Evolutionary conservation across 2,797 vertebrate genomes (phyloP).

Genomic region (Pyrrhura leucotis): DNA sequence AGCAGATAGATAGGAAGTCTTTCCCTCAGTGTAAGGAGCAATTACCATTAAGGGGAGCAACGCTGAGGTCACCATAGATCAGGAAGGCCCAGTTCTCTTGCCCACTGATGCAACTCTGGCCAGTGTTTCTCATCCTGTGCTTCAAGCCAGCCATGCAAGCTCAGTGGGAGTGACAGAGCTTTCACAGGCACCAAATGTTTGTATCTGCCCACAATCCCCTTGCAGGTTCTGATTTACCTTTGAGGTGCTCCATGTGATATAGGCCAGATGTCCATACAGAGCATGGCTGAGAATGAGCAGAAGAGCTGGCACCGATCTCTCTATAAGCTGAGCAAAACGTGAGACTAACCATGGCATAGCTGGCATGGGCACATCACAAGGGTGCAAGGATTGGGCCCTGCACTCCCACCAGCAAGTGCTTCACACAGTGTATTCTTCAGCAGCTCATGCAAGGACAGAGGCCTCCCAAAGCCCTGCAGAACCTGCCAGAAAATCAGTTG

Average conservation of each 20-base stretch:
- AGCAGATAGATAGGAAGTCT: background rate
- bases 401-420: accelerated
- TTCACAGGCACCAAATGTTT: background rate
- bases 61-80: background rate
- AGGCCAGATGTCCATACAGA: background rate
- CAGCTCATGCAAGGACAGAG: accelerated
- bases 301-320: background rate
- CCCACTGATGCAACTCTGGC: background rate
- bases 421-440: background rate
- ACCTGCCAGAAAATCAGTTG: background rate
- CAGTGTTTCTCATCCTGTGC: background rate
- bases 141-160: background rate
- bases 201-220: background rate
- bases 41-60: background rate
- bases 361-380: background rate
- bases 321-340: accelerated
- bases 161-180: background rate
- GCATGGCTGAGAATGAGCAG: background rate
- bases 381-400: accelerated
- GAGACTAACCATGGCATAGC: accelerated
- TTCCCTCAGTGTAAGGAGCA: background rate
- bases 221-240: background rate
- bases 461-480: background rate
- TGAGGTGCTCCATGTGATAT: accelerated
- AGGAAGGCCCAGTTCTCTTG: background rate